Base-by-base conservation (phyloP, 2,888 invertebrate genomes). In the Drosophila flavopinicola region DNA sequence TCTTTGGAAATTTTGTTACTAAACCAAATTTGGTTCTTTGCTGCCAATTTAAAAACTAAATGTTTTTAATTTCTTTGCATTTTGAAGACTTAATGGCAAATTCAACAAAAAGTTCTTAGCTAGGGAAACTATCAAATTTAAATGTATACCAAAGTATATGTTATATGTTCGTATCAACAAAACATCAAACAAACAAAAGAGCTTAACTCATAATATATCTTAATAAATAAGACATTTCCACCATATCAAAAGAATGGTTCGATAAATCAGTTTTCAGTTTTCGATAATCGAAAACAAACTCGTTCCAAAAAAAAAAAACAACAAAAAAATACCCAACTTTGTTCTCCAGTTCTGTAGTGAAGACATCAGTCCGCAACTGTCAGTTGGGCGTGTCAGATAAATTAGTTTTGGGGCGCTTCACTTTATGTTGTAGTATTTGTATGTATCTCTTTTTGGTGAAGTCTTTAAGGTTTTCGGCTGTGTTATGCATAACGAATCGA, bases 361-460 rank as follows among this genome's bases (percentile, higher is more conserved):
- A 73, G 70, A 73, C 73, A 69, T 70, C 73, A 61, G 30, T 52
- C 53, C 30, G 41, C 30, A 66, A 49, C 66, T 73, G 73, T 73
- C 73, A 73, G 47, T 41, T 44, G 39, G 63, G 59, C 67, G 66
- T 73, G 61, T 61, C 66, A 51, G 44, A 73, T 69, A 58, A 61
- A 72, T 73, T 57, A 49, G 64, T 67, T 67, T 63, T 27, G 32
- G 27, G 15, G 20, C 20, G 20, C 20, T 20, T 20, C 39, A 37
- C 30, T 52, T 45, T 27, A 37, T 33, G 9, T 45, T 54, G 0
- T 33, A 27, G 11, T 25, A 15, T 15, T 24, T 5, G 39, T 5
- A 38, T 44, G 11, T 2, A 23, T 39, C 11, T 20, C 4, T 37
- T 37, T 39, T 24, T 39, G 9, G 25, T 20, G 20, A 3, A 20